These are phyloP conservation scores for Chlamydotis undulata DNA, from an alignment of 2,113 vertebrate genomes.

Conservation along the genomic window DNA sequence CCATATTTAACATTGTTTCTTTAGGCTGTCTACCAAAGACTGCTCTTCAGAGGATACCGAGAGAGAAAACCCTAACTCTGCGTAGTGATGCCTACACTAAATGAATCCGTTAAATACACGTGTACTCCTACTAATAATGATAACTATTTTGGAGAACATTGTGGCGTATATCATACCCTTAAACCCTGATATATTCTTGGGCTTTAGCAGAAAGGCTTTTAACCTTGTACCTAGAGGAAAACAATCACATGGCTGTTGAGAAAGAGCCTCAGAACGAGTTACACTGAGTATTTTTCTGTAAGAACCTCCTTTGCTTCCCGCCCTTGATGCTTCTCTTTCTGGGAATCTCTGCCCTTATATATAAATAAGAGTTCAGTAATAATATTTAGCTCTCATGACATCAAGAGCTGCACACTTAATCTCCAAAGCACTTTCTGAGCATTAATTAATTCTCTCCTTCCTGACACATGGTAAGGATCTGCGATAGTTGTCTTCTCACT, in stretches of 20 bases:
- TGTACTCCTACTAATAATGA: not conserved
- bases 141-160: not conserved
- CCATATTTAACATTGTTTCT: not conserved
- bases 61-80: not conserved
- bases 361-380: not conserved
- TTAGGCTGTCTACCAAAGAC: not conserved
- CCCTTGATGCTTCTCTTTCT: not conserved
- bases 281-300: not conserved
- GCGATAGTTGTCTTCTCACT: not conserved
- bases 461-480: not conserved
- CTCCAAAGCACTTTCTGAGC: conserved; percentile 2
- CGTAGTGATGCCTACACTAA: not conserved
- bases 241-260: not conserved
- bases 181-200: not conserved
- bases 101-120: not conserved
- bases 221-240: not conserved
- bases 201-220: conserved; percentile 25
- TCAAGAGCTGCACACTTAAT: not conserved
- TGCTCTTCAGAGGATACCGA: not conserved
- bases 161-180: not conserved
- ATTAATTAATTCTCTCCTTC: conserved; percentile 22
- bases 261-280: conserved; percentile 19
- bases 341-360: not conserved
- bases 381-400: not conserved
- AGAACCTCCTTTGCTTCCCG: not conserved